A percentile compares a stretch with the other conserved stretches of the same genome.
Conservation (phyloP, 2,888 invertebrate species). For the Smittia aterrima region DNA sequence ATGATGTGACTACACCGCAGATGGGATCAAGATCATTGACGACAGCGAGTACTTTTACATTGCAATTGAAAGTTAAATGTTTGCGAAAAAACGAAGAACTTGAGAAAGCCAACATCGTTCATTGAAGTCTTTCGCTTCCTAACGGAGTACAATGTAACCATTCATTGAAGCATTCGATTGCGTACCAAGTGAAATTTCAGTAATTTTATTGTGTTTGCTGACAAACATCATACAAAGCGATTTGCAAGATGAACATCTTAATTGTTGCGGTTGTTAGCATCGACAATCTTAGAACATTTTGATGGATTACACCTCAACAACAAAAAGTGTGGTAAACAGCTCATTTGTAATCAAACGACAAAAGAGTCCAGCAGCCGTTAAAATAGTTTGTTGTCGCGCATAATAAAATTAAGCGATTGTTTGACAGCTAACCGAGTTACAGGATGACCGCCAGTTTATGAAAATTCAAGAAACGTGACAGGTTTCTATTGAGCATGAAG, state of each 20-base stretch:
- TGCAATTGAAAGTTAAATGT: neutral
- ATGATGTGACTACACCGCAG: no score
- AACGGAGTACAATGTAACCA: no score
- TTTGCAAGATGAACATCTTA: no score
- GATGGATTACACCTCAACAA: neutral
- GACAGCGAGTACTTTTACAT: neutral
- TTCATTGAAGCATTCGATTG: no score
- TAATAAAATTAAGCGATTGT: neutral
- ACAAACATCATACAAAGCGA: no score
- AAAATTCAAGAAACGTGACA: neutral
- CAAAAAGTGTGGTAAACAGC: neutral
- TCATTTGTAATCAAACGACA: conserved; percentile 11
- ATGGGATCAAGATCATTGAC: neutral
- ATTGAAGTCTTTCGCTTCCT: no score
- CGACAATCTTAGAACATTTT: neutral
- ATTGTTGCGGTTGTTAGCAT: neutral
- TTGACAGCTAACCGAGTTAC: neutral
- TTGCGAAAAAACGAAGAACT: no score
- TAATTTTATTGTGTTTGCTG: no score
- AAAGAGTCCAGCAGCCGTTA: neutral
- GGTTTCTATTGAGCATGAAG: neutral
- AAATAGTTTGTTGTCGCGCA: neutral
- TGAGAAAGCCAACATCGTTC: neutral
- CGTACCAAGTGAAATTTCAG: no score
- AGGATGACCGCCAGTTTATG: neutral